Percentiles rank a stretch among this genome's conserved stretches.
phyloP scores from a whole-genome alignment of 2,797 vertebrate species.

The Jordanella pulchra region DNA sequence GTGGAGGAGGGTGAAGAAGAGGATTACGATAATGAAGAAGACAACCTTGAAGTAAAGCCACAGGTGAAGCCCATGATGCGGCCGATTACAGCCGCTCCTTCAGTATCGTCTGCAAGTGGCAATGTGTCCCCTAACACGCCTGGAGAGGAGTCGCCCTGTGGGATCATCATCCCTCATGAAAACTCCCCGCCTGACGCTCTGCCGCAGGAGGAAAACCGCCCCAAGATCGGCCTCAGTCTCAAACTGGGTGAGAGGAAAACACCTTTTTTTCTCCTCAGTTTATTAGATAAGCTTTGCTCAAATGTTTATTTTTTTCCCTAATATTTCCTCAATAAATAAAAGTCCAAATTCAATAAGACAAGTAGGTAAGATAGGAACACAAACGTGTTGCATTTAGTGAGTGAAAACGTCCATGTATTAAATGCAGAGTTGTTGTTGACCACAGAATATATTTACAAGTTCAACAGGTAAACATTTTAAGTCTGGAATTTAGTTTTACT shows the following conservation, averaged over 20 bases:
- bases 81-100: conserved; percentile 93
- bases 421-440: too few species aligned
- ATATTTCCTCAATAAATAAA: too few species aligned
- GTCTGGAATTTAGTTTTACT: neutral
- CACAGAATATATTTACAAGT: too few species aligned
- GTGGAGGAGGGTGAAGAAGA: conserved; percentile 73
- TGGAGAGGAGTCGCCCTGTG: conserved; percentile 94
- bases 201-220: conserved; percentile 91
- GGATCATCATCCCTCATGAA: conserved; percentile 98
- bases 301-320: too few species aligned
- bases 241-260: conserved; percentile 83
- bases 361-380: neutral
- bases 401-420: too few species aligned
- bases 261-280: neutral
- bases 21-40: conserved; percentile 85
- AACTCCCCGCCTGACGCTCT: conserved; percentile 94
- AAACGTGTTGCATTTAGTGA: neutral
- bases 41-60: conserved; percentile 87
- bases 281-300: neutral
- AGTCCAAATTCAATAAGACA: too few species aligned
- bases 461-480: too few species aligned
- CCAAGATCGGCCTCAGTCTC: conserved; percentile 96
- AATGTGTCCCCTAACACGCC: conserved; percentile 93
- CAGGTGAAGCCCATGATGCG: conserved; percentile 94
- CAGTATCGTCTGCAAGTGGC: conserved; percentile 93